phyloP scores from a whole-genome alignment of 2,888 invertebrate genomes.

The Eilema caniola region DNA sequence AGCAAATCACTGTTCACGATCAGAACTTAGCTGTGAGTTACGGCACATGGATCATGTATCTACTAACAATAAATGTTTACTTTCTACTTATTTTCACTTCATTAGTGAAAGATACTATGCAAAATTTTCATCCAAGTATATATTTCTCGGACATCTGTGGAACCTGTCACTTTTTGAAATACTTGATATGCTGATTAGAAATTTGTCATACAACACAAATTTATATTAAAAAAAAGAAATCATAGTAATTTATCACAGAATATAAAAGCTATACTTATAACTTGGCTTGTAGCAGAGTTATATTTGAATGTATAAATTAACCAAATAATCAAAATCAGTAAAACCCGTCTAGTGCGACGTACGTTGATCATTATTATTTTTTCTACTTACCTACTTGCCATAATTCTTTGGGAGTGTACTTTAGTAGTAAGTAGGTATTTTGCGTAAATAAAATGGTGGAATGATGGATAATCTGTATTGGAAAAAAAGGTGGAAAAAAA shows the following conservation, averaged over 20 bases:
- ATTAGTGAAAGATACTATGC: not conserved
- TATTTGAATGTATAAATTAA: not conserved
- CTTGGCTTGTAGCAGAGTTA: not conserved
- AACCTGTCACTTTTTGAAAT: not conserved
- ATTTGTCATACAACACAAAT: not conserved
- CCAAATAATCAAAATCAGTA: not conserved
- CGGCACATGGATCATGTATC: conserved; percentile 33
- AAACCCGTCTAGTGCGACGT: too few species aligned
- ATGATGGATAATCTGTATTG: too few species aligned
- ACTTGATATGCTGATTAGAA: not conserved
- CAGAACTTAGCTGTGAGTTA: conserved; percentile 42
- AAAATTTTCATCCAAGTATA: not conserved
- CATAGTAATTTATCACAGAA: not conserved
- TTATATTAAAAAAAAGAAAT: not conserved
- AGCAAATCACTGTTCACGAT: conserved; percentile 43
- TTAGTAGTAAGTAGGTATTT: too few species aligned
- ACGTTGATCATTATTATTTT: too few species aligned
- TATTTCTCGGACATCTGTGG: not conserved
- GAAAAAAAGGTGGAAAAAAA: too few species aligned
- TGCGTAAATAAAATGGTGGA: too few species aligned
- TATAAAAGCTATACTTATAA: not conserved
- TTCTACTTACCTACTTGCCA: too few species aligned
- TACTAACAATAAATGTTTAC: conserved; percentile 32
- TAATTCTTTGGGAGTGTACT: too few species aligned
- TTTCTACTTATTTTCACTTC: conserved; percentile 24